Evolutionary conservation across 2,888 invertebrate genomes (phyloP), one percentile per base, ranked within the genome.

Genomic region (Metallyticus violacea): DNA sequence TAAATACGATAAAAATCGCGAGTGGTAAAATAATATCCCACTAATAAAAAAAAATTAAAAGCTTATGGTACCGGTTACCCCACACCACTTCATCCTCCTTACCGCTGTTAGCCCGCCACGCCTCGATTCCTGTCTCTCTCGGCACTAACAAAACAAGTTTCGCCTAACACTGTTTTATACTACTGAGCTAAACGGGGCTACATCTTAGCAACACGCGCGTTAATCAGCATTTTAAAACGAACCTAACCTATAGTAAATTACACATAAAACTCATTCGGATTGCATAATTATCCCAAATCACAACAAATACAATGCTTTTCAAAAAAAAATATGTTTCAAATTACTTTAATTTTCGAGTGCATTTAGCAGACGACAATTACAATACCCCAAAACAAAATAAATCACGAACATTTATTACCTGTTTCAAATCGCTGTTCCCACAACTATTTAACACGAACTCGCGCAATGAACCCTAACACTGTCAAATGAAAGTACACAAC

Each of bases 391-490:
- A 3, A 62, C 15, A 2, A 62, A 62, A 62, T 15, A 62, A 3
- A 22, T 62, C 40, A 62, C 40, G 22, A 62, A 62, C 1, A 15
- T 9, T 62, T 15, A 62, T 62, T 62, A 62, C 40, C 40, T 62
- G 40, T 15, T 15, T 62, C n/a, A 62, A 15, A 62, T 62, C 40
- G 40, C 40, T 62, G 40, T 83, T n/a, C 76, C 77, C 83, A 83
- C 83, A n/a, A 28, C 83, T 83, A 83, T 83, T 83, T 83, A 77
- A 83, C 83, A 83, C 83, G 77, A 83, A n/a, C 29, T 83, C 77
- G 27, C 4, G 77, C 7, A 62, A 77, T 6, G 15, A 27, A 7
- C 25, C 28, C 77, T 77, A 28, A 28, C 26, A 77, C 25, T 27
- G 28, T 77, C 7, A 77, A 28, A 83, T 26, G 77, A 27, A 7